A percentile compares a stretch with the other conserved stretches of the same genome.
Conservation (phyloP, 2,888 invertebrate species). For the Volucella inflata region DNA sequence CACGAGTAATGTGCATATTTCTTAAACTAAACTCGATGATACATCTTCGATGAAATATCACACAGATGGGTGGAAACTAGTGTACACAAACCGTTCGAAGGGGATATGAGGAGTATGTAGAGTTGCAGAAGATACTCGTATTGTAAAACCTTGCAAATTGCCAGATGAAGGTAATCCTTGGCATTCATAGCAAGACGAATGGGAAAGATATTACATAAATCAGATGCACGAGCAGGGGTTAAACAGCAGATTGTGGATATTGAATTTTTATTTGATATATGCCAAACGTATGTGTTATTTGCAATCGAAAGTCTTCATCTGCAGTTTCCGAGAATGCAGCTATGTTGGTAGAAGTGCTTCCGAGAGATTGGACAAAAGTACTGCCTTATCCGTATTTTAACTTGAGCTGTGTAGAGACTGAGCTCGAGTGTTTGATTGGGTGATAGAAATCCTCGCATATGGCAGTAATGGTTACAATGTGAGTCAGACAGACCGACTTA, state of each 20-base stretch:
- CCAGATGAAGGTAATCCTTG: constrained; percentile 23
- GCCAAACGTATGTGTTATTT: background rate
- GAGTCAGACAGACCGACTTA: too few relatives aligned
- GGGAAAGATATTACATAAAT: constrained; percentile 5
- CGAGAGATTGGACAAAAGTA: too few relatives aligned
- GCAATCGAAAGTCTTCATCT: background rate
- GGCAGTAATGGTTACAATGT: too few relatives aligned
- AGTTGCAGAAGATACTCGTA: background rate
- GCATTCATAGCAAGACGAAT: background rate
- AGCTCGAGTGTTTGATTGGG: too few relatives aligned
- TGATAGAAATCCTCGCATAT: too few relatives aligned
- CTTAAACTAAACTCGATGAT: background rate
- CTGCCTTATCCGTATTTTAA: too few relatives aligned
- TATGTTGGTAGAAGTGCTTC: too few relatives aligned
- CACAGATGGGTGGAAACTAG: background rate
- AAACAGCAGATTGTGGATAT: constrained; percentile 29
- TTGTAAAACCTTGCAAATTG: constrained; percentile 32
- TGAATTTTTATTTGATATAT: constrained; percentile 12
- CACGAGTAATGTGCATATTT: constrained; percentile 13
- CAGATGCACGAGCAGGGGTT: background rate
- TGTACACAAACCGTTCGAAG: background rate
- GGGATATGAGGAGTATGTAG: too few relatives aligned
- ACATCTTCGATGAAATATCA: constrained; percentile 36
- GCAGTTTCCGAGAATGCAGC: too few relatives aligned
- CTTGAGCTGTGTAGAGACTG: too few relatives aligned